Percentiles rank a stretch among this genome's conserved stretches.
phyloP scores from a whole-genome alignment of 2,888 invertebrate species.

The Autographa pulchrina region DNA sequence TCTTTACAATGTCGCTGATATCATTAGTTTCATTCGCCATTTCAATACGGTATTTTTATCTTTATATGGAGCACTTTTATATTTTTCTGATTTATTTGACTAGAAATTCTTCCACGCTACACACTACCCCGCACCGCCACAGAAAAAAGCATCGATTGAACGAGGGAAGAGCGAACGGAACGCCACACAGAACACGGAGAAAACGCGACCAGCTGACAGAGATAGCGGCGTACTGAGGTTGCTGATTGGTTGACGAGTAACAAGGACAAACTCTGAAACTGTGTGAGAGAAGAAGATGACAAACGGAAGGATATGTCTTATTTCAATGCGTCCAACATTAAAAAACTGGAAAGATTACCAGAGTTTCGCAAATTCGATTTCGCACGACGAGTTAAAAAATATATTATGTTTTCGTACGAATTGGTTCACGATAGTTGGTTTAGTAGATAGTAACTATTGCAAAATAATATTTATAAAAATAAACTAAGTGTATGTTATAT shows the following conservation, averaged over 20 bases:
- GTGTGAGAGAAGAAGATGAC: slow-evolving; percentile 72
- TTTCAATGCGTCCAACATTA: slow-evolving; percentile 74
- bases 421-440: neutral
- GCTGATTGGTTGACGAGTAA: slow-evolving; percentile 66
- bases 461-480: too few species aligned
- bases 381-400: slow-evolving; percentile 11
- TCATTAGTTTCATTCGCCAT: slow-evolving; percentile 85
- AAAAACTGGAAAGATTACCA: slow-evolving; percentile 48
- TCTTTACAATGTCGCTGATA: slow-evolving; percentile 85
- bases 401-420: neutral
- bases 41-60: slow-evolving; percentile 71
- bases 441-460: neutral
- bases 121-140: slow-evolving; percentile 81
- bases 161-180: slow-evolving; percentile 59
- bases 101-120: slow-evolving; percentile 83
- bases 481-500: too few species aligned
- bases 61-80: slow-evolving; percentile 73
- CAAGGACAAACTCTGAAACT: slow-evolving; percentile 65
- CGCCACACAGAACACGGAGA: slow-evolving; percentile 59
- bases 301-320: slow-evolving; percentile 79
- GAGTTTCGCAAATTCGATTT: slow-evolving; percentile 31
- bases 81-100: slow-evolving; percentile 78
- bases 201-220: slow-evolving; percentile 65
- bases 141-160: slow-evolving; percentile 87
- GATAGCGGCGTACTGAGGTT: slow-evolving; percentile 69